Conservation (phyloP, 2,113 vertebrate species). For the Antechinus stuartii region DNA sequence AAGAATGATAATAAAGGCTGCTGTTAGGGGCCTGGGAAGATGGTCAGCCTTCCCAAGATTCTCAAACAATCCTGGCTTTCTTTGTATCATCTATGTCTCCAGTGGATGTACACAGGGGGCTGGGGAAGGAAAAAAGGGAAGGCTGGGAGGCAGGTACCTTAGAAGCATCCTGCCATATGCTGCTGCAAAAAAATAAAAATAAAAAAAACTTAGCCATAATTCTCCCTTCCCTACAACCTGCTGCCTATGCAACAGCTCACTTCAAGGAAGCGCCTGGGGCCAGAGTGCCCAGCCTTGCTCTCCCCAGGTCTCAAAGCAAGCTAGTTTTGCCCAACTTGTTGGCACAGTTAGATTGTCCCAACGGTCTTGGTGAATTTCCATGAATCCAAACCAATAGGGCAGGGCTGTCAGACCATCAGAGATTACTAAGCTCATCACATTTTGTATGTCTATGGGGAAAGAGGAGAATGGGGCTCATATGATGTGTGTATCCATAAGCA, state of each 20-base stretch:
- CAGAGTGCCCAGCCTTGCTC: background rate
- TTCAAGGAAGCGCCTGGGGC: background rate
- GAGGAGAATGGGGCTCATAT: background rate
- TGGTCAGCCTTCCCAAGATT: conserved; percentile 37
- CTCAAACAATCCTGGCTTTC: conserved; percentile 46
- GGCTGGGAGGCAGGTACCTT: background rate
- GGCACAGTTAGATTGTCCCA: background rate
- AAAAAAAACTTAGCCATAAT: background rate
- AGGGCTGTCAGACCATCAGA: background rate
- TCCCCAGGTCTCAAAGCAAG: background rate
- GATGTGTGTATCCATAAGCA: background rate
- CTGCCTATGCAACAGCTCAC: background rate
- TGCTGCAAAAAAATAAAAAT: background rate
- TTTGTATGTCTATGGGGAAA: background rate
- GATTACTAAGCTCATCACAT: background rate
- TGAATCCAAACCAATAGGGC: background rate
- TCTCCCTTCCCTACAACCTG: background rate
- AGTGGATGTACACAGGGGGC: background rate
- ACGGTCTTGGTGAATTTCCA: background rate
- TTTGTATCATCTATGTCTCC: conserved; percentile 40
- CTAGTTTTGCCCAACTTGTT: background rate
- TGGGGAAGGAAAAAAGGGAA: conserved; percentile 27
- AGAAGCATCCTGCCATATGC: background rate
- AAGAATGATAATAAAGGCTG: conserved; percentile 48
- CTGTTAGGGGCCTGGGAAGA: conserved; percentile 62